phyloP scores from a whole-genome alignment of 2,113 vertebrate species.

The Oenanthe oenanthe region DNA sequence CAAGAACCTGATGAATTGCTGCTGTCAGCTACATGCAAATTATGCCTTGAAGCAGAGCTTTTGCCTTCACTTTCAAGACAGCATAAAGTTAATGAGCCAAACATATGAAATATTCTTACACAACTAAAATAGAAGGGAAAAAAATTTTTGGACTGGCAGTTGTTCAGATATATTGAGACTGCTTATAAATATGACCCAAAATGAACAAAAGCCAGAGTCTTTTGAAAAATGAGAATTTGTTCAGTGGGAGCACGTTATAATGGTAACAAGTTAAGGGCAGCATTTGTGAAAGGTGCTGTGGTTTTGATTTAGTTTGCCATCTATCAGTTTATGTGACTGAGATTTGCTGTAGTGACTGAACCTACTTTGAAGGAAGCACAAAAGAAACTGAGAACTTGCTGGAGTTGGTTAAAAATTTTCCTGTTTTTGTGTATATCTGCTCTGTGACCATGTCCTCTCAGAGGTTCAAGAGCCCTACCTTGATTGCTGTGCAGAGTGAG shows the following conservation, averaged over 20 bases:
- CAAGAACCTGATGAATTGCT: slow-evolving; percentile 18
- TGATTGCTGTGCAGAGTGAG: neutral
- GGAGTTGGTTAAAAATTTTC: neutral
- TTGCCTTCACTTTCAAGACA: neutral
- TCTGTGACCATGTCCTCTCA: neutral
- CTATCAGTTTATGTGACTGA: neutral
- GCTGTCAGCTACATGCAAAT: slow-evolving; percentile 39
- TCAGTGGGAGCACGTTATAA: neutral
- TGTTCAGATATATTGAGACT: neutral
- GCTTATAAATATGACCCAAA: neutral
- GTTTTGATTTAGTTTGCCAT: neutral
- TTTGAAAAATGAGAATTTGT: neutral
- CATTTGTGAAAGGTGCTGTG: neutral
- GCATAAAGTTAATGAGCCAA: slow-evolving; percentile 56
- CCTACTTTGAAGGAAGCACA: neutral
- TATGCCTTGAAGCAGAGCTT: neutral
- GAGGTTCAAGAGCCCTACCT: neutral
- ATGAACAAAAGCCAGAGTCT: neutral
- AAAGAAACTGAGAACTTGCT: neutral
- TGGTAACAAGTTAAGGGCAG: neutral
- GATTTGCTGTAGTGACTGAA: neutral
- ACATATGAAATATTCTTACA: neutral
- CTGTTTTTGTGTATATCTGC: neutral
- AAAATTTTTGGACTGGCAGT: neutral
- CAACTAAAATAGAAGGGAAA: neutral